phyloP scores from a whole-genome alignment of 1,140 invertebrate genomes.

The Sitobion miscanthi region DNA sequence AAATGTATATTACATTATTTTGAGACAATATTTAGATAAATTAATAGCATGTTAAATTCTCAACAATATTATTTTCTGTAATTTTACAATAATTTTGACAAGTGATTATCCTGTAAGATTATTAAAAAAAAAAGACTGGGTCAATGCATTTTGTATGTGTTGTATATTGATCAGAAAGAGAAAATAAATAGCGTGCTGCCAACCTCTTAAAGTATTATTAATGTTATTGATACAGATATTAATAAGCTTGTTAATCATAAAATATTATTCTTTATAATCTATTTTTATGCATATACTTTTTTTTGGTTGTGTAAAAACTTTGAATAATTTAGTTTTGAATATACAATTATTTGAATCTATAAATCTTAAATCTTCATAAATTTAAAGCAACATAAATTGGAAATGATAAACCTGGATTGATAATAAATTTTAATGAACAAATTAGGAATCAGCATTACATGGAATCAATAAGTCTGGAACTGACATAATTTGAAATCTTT shows the following conservation, averaged over 20 bases:
- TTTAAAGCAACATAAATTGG: too few relatives aligned
- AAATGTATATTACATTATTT: not conserved
- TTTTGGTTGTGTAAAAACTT: not conserved
- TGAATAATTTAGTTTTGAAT: too few relatives aligned
- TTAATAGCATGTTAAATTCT: not conserved
- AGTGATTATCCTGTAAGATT: not conserved
- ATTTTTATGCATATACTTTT: not conserved
- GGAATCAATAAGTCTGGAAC: too few relatives aligned
- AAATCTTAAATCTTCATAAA: too few relatives aligned
- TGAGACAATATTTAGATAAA: not conserved
- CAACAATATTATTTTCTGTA: not conserved
- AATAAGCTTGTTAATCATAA: not conserved
- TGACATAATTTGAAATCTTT: too few relatives aligned
- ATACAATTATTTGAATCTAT: too few relatives aligned
- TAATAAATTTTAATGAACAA: too few relatives aligned
- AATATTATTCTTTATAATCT: not conserved
- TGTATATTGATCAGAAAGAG: not conserved
- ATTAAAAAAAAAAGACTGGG: too few relatives aligned
- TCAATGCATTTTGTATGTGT: not conserved
- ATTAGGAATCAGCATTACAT: too few relatives aligned
- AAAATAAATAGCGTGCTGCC: not conserved
- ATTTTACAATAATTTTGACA: not conserved
- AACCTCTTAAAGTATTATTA: not conserved
- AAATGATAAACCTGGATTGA: too few relatives aligned
- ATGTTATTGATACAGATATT: too few relatives aligned